Conservation (phyloP, 1,140 invertebrate genomes). For the Armadillidium nasatum region DNA sequence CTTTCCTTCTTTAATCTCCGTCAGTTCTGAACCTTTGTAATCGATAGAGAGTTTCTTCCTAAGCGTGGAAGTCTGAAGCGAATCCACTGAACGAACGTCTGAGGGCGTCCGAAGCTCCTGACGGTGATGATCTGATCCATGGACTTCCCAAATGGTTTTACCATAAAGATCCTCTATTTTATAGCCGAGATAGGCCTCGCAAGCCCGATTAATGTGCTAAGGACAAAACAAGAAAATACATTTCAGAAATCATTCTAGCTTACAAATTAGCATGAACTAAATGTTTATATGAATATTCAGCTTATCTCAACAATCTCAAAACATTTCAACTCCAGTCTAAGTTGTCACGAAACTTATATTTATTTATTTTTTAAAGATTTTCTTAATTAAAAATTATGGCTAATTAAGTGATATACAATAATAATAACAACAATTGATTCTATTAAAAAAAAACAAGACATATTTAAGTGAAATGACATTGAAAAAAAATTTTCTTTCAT, state of each 20-base stretch:
- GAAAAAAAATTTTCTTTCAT: no score
- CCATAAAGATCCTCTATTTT: constrained; percentile 69
- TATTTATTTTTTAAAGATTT: no score
- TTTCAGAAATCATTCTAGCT: no score
- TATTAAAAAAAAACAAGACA: no score
- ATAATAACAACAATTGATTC: background rate
- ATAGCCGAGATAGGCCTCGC: constrained; percentile 70
- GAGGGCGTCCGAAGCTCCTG: constrained; percentile 20
- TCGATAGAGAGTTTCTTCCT: background rate
- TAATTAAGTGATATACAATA: background rate
- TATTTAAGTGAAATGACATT: no score
- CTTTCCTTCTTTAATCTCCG: background rate
- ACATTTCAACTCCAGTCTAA: no score
- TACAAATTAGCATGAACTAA: no score
- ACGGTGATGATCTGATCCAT: constrained; percentile 48
- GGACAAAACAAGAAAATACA: constrained; percentile 18
- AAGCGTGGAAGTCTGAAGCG: background rate
- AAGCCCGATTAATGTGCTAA: constrained; percentile 75
- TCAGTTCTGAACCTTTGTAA: background rate
- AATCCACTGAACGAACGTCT: constrained; percentile 20
- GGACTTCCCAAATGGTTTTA: constrained; percentile 59
- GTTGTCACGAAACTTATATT: no score
- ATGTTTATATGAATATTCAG: no score
- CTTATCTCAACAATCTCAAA: no score
- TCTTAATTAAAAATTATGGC: background rate